Conservation (phyloP, 2,113 vertebrate species). For the Neotragus moschatus region DNA sequence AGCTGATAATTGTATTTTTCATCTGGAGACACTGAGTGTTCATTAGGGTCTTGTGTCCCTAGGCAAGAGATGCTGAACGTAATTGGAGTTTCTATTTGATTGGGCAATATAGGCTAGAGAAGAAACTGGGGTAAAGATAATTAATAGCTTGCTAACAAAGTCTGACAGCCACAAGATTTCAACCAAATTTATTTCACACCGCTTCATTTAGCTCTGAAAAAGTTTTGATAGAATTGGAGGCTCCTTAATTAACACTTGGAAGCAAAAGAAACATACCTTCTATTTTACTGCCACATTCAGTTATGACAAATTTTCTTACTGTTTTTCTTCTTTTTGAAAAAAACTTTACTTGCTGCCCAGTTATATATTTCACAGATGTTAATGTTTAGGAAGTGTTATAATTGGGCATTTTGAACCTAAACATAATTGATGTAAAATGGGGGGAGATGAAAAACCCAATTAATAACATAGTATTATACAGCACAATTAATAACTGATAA, state of each 20-base stretch:
- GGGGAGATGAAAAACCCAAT: constrained; percentile 36
- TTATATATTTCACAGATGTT: constrained; percentile 52
- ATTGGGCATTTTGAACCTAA: constrained; percentile 31
- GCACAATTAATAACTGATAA: constrained; percentile 47
- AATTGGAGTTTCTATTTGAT: constrained; percentile 84
- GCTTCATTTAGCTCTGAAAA: constrained; percentile 71
- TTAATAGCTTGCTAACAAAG: constrained; percentile 74
- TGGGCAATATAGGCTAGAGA: constrained; percentile 73
- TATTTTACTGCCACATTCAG: constrained; percentile 44
- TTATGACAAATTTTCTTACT: constrained; percentile 47
- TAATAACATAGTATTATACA: constrained; percentile 53
- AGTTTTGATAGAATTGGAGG: constrained; percentile 72
- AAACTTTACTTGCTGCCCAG: constrained; percentile 52
- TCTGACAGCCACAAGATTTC: constrained; percentile 74
- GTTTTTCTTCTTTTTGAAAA: constrained; percentile 40
- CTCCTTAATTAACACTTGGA: constrained; percentile 52
- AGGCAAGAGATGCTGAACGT: constrained; percentile 82
- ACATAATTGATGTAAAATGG: constrained; percentile 63
- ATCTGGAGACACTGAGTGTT: constrained; percentile 84
- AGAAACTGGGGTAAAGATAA: constrained; percentile 78
- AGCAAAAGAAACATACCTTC: constrained; percentile 66
- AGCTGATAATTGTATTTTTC: constrained; percentile 84
- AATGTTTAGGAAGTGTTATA: constrained; percentile 30
- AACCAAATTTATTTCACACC: constrained; percentile 68
- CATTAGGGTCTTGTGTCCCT: constrained; percentile 81